A percentile compares a stretch with the other conserved stretches of the same genome.
Conservation (phyloP, 2,113 vertebrate genomes). For the Herpetotheres cachinnans region DNA sequence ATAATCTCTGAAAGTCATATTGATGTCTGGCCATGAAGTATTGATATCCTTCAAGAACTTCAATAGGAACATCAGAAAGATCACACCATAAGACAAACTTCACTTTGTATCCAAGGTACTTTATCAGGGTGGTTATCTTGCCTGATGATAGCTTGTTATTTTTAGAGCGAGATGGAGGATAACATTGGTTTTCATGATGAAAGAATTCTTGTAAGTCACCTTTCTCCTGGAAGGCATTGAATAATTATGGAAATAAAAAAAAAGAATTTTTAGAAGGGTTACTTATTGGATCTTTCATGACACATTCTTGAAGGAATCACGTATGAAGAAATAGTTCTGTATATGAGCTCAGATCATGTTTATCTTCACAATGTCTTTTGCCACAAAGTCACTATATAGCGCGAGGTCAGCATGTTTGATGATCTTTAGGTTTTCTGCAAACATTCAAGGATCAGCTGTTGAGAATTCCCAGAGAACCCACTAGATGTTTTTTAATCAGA, state of each 20-base stretch:
- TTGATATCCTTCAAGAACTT: conserved; percentile 35
- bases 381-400: not conserved
- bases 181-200: not conserved
- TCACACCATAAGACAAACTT: not conserved
- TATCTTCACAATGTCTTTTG: not conserved
- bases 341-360: not conserved
- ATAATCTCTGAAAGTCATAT: conserved; percentile 33
- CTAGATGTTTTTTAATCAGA: not conserved
- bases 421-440: not conserved
- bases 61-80: conserved; percentile 23
- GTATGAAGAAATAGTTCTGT: not conserved
- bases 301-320: not conserved
- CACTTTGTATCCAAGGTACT: conserved; percentile 9
- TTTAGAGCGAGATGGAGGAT: conserved; percentile 30
- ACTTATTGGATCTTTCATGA: not conserved
- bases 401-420: not conserved
- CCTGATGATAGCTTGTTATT: conserved; percentile 16
- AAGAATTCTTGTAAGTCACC: conserved; percentile 23
- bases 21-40: conserved; percentile 14
- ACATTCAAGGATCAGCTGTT: not conserved
- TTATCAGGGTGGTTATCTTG: conserved; percentile 34
- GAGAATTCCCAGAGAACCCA: not conserved
- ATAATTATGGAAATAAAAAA: not conserved
- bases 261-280: not conserved
- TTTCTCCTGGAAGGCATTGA: not conserved